Base-by-base conservation (phyloP, 2,888 invertebrate species). In the Melieria picta region DNA sequence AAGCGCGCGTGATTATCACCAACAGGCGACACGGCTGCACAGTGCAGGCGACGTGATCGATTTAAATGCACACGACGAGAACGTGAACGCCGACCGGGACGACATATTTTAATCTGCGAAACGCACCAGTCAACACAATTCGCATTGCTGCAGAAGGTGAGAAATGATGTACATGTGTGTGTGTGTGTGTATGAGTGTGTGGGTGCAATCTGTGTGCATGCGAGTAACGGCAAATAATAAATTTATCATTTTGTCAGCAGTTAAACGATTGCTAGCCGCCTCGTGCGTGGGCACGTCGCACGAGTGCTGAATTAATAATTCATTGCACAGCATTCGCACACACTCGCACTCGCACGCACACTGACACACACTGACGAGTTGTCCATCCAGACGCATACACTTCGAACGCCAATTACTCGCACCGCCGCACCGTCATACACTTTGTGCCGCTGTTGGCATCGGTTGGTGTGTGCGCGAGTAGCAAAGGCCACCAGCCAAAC, bases 211-310 rank as follows among this genome's bases (percentile, higher is more conserved):
- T 75, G 73, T 72, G 78, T 79, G 80, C 78, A 55, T 62, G 47
- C 30, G 55, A 60, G 55, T 56, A 7, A 13, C 47, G 48, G 47
- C 72, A 83, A 84, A 83, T 83, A 81, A 82, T 81, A 83, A 83
- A 84, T 84, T 82, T 80, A 81, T 83, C 81, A 84, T 83, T 83
- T 48, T 83, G 82, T 83, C 82, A 83, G 82, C 82, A 80, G 80
- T 80, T 83, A 82, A 80, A 80, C 78, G 78, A 79, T 80, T 77
- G 78, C 75, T 77, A 77, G 76, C 76, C 30, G 30, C 30, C 30
- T 30, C 30, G 30, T 52, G 13, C 52, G 52, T 4, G 52, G 13
- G 11, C n/a, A 52, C 11, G 13, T 69, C 69, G 80, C 80, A 74
- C 73, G 67, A 72, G 67, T 75, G 69, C 70, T 67, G 57, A 72